Evolutionary conservation across 2,113 vertebrate species (phyloP).

Genomic region (Nothoprocta pentlandii): DNA sequence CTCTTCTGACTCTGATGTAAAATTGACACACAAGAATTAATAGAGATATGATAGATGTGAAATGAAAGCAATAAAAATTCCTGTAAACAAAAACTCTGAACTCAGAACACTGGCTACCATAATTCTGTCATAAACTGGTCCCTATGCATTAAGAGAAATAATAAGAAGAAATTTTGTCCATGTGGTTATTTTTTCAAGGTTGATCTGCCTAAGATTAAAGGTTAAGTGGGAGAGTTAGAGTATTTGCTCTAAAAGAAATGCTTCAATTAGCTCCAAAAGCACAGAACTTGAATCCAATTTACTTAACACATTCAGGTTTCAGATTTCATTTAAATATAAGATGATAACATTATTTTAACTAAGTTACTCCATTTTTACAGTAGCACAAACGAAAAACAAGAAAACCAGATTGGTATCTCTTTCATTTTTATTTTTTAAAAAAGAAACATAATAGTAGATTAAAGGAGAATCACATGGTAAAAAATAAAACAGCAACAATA

Average conservation of each 20-base stretch:
- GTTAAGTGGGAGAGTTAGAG: not conserved
- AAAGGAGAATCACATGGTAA: not conserved
- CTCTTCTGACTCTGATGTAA: not conserved
- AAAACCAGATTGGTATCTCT: not conserved
- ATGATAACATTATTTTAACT: not conserved
- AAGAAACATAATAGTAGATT: not conserved
- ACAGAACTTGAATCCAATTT: not conserved
- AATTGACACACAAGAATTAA: constrained; percentile 48
- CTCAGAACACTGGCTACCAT: not conserved
- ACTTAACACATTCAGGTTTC: not conserved
- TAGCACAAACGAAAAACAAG: not conserved
- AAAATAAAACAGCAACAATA: not conserved
- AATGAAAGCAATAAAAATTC: not conserved
- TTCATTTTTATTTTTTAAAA: not conserved
- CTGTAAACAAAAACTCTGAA: not conserved
- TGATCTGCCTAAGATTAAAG: not conserved
- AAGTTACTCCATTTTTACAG: not conserved
- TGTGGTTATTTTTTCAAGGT: not conserved
- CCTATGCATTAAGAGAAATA: not conserved
- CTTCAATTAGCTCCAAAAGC: not conserved
- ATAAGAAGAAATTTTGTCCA: not conserved
- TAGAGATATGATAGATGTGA: constrained; percentile 33
- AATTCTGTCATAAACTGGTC: not conserved
- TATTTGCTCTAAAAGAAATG: not conserved
- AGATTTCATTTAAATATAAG: not conserved